Evolutionary conservation across 2,113 vertebrate genomes (phyloP).

Genomic region (Strix uralensis): DNA sequence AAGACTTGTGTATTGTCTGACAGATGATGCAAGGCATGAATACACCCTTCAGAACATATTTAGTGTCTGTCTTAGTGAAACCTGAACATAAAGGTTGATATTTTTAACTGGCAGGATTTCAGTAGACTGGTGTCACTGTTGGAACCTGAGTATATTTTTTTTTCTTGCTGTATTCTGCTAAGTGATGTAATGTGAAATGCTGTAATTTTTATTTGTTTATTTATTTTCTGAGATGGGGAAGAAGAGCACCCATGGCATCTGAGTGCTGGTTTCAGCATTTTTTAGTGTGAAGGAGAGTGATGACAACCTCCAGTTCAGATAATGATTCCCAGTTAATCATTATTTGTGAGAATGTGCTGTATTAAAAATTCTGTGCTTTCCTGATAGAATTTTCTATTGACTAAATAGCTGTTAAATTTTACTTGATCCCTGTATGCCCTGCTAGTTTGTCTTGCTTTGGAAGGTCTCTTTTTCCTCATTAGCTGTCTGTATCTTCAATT

Average conservation of each 20-base stretch:
- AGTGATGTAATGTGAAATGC: conserved; percentile 71
- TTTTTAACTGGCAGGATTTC: conserved; percentile 73
- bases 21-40: conserved; percentile 73
- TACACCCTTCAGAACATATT: conserved; percentile 70
- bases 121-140: conserved; percentile 54
- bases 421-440: neutral
- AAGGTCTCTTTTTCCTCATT: neutral
- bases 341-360: neutral
- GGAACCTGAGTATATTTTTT: neutral
- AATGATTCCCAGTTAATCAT: conserved; percentile 15
- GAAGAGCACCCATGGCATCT: conserved; percentile 44
- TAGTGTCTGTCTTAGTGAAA: conserved; percentile 66
- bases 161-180: neutral
- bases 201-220: conserved; percentile 28
- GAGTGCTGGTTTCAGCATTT: conserved; percentile 67
- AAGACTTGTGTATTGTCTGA: conserved; percentile 76
- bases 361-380: conserved; percentile 29
- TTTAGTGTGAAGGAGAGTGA: neutral
- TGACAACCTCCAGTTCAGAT: conserved; percentile 27
- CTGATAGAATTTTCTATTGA: neutral
- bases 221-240: neutral
- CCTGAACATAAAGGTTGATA: conserved; percentile 65
- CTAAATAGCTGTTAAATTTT: conserved; percentile 29
- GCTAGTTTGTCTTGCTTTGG: neutral
- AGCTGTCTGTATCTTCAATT: neutral